A percentile compares a stretch with the other conserved stretches of the same genome.
Evolutionary conservation across 2,888 invertebrate genomes (phyloP).

Genomic region (Sisyra terminalis): DNA sequence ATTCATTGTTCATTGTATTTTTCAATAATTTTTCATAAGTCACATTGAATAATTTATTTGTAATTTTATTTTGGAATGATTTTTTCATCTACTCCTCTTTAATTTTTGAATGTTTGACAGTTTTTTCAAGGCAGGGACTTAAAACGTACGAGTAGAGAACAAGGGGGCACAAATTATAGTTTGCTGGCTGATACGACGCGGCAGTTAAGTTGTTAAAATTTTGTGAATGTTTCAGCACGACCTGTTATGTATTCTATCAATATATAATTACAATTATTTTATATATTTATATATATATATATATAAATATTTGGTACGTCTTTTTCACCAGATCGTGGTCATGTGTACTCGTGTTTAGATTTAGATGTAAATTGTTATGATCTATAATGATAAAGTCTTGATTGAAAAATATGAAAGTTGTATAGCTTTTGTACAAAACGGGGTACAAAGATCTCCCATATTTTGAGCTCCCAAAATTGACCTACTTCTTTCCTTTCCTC

Average conservation of each 20-base stretch:
- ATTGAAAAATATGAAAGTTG: too few species aligned
- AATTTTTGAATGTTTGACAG: constrained; percentile 3
- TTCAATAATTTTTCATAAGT: too few species aligned
- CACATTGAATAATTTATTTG: too few species aligned
- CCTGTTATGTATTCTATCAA: not conserved
- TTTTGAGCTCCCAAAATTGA: too few species aligned
- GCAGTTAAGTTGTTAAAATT: constrained; percentile 7
- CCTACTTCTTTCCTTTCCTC: too few species aligned
- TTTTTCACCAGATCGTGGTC: constrained; percentile 1
- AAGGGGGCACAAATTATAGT: constrained; percentile 6
- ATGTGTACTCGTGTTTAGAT: constrained; percentile 1
- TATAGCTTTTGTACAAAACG: too few species aligned
- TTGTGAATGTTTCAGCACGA: not conserved
- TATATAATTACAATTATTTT: too few species aligned
- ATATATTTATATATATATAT: constrained; percentile 2
- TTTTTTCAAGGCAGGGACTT: constrained; percentile 5
- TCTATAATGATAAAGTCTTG: too few species aligned
- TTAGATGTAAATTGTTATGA: not conserved
- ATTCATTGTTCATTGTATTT: not conserved
- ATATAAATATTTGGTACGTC: constrained; percentile 2
- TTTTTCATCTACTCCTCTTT: too few species aligned
- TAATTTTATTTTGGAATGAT: too few species aligned
- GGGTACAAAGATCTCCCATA: too few species aligned
- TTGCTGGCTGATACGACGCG: constrained; percentile 5
- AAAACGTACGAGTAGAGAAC: constrained; percentile 1